These are phyloP conservation scores for Diachrysia chrysitis DNA, from an alignment of 2,888 invertebrate species.

Conservation along the genomic window DNA sequence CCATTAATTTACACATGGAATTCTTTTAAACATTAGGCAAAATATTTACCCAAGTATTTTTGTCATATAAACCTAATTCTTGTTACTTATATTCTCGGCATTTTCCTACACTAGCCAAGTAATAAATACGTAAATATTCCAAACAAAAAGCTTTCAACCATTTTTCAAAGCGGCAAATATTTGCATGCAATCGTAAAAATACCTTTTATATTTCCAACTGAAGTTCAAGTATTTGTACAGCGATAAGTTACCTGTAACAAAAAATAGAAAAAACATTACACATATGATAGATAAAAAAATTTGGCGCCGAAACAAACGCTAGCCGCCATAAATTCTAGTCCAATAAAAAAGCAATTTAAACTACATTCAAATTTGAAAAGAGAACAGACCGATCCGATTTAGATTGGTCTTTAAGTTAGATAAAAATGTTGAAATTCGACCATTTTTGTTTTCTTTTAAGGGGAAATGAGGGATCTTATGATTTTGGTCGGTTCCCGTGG, in stretches of 20 bases:
- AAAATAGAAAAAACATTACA: conserved; percentile 56
- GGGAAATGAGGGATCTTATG: conserved; percentile 61
- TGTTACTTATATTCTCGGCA: conserved; percentile 8
- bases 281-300: conserved; percentile 72
- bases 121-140: conserved; percentile 27
- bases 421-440: conserved; percentile 34
- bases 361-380: conserved; percentile 83
- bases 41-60: too few relatives aligned
- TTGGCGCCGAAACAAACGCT: conserved; percentile 81
- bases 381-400: conserved; percentile 70
- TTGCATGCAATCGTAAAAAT: conserved; percentile 52
- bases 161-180: conserved; percentile 28
- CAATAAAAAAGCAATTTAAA: conserved; percentile 88
- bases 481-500: conserved; percentile 60
- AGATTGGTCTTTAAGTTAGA: conserved; percentile 56
- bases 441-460: conserved; percentile 55
- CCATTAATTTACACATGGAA: too few relatives aligned
- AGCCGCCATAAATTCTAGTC: conserved; percentile 83
- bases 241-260: conserved; percentile 60
- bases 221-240: conserved; percentile 39
- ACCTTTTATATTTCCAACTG: conserved; percentile 44
- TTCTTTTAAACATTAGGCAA: too few relatives aligned
- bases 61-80: too few relatives aligned
- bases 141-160: conserved; percentile 20
- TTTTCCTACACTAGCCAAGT: neutral